A percentile compares a stretch with the other conserved stretches of the same genome.
These are phyloP conservation scores for Pterocles orientalis DNA, from an alignment of 2,113 vertebrate species.

Conservation along the genomic window DNA sequence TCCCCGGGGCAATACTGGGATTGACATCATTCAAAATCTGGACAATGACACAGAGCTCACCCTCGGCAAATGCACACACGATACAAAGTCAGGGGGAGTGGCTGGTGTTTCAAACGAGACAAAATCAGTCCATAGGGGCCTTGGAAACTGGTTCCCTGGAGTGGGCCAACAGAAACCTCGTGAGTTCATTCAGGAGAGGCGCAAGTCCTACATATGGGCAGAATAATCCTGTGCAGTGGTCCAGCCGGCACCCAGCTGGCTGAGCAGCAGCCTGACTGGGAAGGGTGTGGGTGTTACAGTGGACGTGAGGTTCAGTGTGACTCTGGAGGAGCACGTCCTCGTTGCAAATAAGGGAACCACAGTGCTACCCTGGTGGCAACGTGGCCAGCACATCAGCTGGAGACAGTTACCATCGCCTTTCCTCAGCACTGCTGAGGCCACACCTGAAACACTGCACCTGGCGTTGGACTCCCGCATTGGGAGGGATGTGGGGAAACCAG, in stretches of 20 bases:
- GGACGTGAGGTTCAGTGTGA: not conserved
- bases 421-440: not conserved
- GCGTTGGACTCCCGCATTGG: rapidly evolving
- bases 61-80: not conserved
- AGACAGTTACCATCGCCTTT: not conserved
- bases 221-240: not conserved
- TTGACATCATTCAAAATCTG: not conserved
- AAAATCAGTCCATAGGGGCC: not conserved
- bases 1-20: not conserved
- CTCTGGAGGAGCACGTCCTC: rapidly evolving
- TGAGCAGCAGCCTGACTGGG: not conserved
- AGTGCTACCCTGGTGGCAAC: not conserved
- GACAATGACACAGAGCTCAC: not conserved
- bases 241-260: not conserved
- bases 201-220: not conserved
- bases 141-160: not conserved
- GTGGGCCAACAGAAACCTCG: not conserved
- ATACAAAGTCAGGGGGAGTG: not conserved
- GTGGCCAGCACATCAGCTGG: not conserved
- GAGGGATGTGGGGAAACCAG: not conserved
- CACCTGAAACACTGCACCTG: not conserved
- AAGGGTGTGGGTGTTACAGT: not conserved
- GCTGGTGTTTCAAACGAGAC: not conserved
- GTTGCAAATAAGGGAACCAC: not conserved
- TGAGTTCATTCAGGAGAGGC: not conserved